Percentiles rank a stretch among this genome's conserved stretches.
Evolutionary conservation across 2,888 invertebrate species (phyloP).

Genomic region (Eledona agricola): DNA sequence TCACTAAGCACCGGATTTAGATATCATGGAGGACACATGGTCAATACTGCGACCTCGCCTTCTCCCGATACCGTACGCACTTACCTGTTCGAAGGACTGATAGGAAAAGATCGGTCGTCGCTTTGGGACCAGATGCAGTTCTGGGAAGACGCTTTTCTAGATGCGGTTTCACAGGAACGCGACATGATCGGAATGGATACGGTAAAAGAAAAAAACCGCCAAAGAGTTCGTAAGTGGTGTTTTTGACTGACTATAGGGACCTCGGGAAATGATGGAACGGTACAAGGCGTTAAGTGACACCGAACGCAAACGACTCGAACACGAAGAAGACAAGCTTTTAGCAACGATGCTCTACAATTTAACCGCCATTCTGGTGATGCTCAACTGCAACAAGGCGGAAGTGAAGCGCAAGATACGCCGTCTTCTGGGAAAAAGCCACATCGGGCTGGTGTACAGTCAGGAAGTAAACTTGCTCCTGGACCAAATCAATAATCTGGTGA

Average conservation of each 20-base stretch:
- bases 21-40: constrained; percentile 86
- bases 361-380: constrained; percentile 94
- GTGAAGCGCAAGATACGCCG: constrained; percentile 88
- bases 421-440: constrained; percentile 96
- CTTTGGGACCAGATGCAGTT: constrained; percentile 99
- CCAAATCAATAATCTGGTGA: constrained; percentile 91
- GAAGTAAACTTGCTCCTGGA: constrained; percentile 97
- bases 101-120: constrained; percentile 83
- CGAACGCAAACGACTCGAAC: constrained; percentile 92
- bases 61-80: constrained; percentile 90
- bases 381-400: constrained; percentile 85
- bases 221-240: too few relatives aligned
- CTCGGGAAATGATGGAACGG: constrained; percentile 98
- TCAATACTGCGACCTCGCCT: constrained; percentile 85
- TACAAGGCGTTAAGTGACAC: constrained; percentile 93
- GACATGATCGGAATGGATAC: constrained; percentile 99
- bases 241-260: constrained; percentile 68
- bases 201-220: too few relatives aligned
- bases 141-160: constrained; percentile 99
- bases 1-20: constrained; percentile 86
- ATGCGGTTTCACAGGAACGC: constrained; percentile 96
- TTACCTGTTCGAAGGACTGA: constrained; percentile 89
- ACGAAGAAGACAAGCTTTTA: constrained; percentile 95
- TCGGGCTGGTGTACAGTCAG: constrained; percentile 96
- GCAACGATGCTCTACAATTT: constrained; percentile 97